Conservation (phyloP, 2,797 vertebrate species). For the Ammospiza maritima region DNA sequence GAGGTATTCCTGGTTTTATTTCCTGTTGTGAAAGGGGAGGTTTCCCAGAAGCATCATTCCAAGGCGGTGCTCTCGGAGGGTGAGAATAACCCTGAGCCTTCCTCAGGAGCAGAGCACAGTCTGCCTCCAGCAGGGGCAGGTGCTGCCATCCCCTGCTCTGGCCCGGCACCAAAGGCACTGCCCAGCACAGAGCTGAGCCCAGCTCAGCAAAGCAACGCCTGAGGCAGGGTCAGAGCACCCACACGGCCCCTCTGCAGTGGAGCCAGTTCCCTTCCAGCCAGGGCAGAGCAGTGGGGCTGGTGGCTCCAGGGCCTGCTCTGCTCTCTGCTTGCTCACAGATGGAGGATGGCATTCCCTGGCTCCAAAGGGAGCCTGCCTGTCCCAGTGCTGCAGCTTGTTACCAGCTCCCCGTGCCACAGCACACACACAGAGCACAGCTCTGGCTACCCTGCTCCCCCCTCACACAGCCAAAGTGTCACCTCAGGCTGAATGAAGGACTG, state of each 20-base stretch:
- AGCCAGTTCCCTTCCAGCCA: background rate
- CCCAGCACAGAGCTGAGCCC: fast-evolving
- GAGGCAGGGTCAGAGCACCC: fast-evolving
- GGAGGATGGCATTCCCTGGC: fast-evolving
- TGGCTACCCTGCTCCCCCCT: background rate
- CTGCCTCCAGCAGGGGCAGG: fast-evolving
- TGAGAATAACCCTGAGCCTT: fast-evolving
- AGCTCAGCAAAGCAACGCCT: background rate
- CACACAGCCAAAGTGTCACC: background rate
- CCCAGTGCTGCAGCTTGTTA: fast-evolving
- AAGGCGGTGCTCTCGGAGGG: fast-evolving
- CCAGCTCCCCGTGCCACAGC: fast-evolving
- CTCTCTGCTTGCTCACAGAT: fast-evolving
- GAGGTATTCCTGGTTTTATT: background rate
- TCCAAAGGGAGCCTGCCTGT: background rate
- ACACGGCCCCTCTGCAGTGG: fast-evolving
- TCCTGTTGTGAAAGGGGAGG: background rate
- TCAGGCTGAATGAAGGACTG: fast-evolving
- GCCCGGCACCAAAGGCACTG: fast-evolving
- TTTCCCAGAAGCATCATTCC: background rate
- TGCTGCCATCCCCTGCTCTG: fast-evolving
- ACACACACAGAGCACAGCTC: no score
- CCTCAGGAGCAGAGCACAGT: fast-evolving
- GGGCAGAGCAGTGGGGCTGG: fast-evolving
- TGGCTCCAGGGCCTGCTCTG: background rate